A percentile compares a stretch with the other conserved stretches of the same genome.
These are phyloP conservation scores for Theropithecus gelada DNA, from an alignment of 2,113 vertebrate genomes.

Conservation along the genomic window DNA sequence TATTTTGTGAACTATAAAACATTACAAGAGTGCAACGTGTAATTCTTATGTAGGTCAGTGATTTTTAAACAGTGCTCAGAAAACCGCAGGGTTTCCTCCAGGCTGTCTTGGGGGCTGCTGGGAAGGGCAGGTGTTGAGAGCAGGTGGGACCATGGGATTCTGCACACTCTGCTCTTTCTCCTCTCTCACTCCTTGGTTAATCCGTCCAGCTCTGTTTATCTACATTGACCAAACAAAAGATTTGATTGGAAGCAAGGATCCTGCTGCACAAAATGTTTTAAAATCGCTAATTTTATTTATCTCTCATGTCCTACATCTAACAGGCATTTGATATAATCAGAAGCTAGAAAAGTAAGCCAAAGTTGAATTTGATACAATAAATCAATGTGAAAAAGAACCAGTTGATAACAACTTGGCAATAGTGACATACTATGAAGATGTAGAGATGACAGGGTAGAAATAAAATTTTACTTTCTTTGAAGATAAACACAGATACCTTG, in stretches of 20 bases:
- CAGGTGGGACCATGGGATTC: neutral
- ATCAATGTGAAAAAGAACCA: neutral
- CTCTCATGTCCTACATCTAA: neutral
- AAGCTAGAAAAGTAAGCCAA: neutral
- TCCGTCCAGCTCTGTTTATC: too few relatives aligned
- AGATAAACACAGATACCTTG: neutral
- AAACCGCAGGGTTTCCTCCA: neutral
- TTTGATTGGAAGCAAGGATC: neutral
- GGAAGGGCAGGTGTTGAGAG: neutral
- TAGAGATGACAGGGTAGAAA: neutral
- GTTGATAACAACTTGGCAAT: neutral
- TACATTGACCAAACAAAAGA: neutral
- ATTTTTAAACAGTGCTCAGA: slow-evolving; percentile 19
- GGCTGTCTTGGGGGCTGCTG: neutral
- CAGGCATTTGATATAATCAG: neutral
- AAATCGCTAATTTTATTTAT: neutral
- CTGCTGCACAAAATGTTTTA: neutral
- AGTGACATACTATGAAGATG: neutral
- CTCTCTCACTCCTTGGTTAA: neutral
- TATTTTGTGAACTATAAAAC: neutral
- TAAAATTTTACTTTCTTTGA: neutral
- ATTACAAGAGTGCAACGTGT: neutral
- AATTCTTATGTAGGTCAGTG: neutral
- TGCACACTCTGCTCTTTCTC: neutral
- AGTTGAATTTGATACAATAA: neutral